These are phyloP conservation scores for Hirudo medicinalis DNA, from an alignment of 1,140 invertebrate species.

Conservation along the genomic window DNA sequence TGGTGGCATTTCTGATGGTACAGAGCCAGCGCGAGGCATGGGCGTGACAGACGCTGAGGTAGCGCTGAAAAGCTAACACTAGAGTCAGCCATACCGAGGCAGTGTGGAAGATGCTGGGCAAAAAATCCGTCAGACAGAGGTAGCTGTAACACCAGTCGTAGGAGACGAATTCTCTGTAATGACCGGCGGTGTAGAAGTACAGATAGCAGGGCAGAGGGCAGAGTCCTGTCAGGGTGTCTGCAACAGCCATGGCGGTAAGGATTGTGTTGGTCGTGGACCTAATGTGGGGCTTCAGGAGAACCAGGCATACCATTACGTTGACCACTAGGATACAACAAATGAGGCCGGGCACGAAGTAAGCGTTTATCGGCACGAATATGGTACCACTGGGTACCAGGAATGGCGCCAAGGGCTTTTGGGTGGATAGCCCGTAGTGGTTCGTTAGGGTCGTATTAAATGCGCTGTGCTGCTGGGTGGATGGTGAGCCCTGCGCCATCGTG, in stretches of 20 bases:
- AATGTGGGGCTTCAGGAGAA: slow-evolving; percentile 11
- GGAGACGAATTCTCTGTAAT: background rate
- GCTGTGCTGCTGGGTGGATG: too few relatives aligned
- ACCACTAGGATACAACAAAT: background rate
- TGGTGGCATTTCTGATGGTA: background rate
- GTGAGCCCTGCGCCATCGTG: too few relatives aligned
- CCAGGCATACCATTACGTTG: slow-evolving; percentile 2
- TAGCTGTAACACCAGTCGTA: slow-evolving; percentile 7
- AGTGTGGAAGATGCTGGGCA: slow-evolving; percentile 10
- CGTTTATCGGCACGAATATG: background rate
- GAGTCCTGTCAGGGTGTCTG: slow-evolving; percentile 9
- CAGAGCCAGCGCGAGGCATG: background rate
- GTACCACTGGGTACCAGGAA: slow-evolving; percentile 5
- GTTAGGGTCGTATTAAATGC: too few relatives aligned
- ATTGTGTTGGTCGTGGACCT: slow-evolving; percentile 14
- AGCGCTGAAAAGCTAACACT: slow-evolving; percentile 4
- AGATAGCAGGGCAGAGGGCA: slow-evolving; percentile 14
- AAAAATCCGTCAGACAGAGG: slow-evolving; percentile 2
- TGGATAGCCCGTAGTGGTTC: too few relatives aligned
- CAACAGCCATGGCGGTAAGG: slow-evolving; percentile 8
- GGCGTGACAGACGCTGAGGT: background rate
- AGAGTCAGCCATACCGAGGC: slow-evolving; percentile 16
- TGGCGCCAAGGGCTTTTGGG: too few relatives aligned
- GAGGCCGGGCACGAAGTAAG: background rate
- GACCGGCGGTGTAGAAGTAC: slow-evolving; percentile 6